Evolutionary conservation across 2,797 vertebrate species (phyloP).

Genomic region (Sarcophilus harrisii): DNA sequence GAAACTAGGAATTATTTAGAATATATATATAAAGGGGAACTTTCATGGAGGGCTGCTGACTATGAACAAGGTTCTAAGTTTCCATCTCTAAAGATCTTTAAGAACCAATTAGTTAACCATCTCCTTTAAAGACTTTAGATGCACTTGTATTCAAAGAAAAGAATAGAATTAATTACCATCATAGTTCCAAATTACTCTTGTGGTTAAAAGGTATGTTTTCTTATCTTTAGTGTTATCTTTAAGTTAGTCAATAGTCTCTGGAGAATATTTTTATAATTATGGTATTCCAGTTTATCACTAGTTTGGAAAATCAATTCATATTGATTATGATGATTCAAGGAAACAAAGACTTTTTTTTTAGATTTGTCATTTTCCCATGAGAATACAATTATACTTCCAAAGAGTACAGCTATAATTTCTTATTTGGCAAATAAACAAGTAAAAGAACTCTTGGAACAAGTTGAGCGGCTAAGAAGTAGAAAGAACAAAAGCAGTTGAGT

Average conservation of each 20-base stretch:
- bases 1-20: neutral
- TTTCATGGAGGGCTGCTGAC: neutral
- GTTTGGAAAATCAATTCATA: slow-evolving; percentile 45
- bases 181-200: slow-evolving; percentile 22
- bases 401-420: slow-evolving; percentile 18
- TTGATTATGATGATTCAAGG: slow-evolving; percentile 16
- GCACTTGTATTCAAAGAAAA: slow-evolving; percentile 6
- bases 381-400: neutral
- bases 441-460: slow-evolving; percentile 48
- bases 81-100: slow-evolving; percentile 12
- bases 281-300: slow-evolving; percentile 50
- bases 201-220: slow-evolving; percentile 26
- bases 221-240: slow-evolving; percentile 46
- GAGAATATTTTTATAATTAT: slow-evolving; percentile 42
- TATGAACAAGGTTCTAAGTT: neutral
- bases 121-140: neutral
- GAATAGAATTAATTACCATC: slow-evolving; percentile 10
- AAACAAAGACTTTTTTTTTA: neutral
- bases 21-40: neutral
- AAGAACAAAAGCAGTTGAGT: slow-evolving; percentile 23
- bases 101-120: slow-evolving; percentile 10
- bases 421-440: slow-evolving; percentile 36
- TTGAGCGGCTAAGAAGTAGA: neutral
- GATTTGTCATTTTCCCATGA: slow-evolving; percentile 44
- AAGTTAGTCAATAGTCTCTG: neutral